Base-by-base conservation (phyloP, 2,888 invertebrate genomes). In the Troglohyphantes excavatus region DNA sequence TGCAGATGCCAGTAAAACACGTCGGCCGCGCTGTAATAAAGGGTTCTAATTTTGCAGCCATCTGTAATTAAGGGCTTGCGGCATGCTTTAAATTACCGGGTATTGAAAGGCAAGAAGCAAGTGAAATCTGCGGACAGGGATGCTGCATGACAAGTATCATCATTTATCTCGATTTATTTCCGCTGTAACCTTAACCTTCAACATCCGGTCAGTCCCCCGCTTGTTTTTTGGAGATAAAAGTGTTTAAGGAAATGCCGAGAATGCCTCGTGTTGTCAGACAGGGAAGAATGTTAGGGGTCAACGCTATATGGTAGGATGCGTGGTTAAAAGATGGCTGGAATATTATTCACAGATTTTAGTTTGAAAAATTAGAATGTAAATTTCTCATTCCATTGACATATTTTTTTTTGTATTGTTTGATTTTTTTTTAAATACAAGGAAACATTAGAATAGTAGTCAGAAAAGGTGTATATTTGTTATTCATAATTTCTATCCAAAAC, bases 111-210 rank as follows among this genome's bases (percentile, higher is more conserved):
- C 53, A 53, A 11, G 39, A n/a, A n/a, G 7, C 39, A 7, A 53
- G 53, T n/a, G 53, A 53, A 53, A 13, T 17, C 17, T 53, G 5
- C n/a, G 33, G n/a, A 39, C 39, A 1, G n/a, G n/a, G 3, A 53
- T 53, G 3, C 53, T 5, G 39, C 5, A 17, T 53, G 53, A 53
- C 7, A 39, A n/a, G 17, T 11, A 46, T 13, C 9, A 53, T 2
- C 11, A 46, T 46, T 46, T 17, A 53, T 53, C n/a, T 13, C 17
- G 13, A 5, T 53, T 53, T 53, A 53, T 53, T 53, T 53, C 53
- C 53, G 53, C 53, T 53, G 13, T 53, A 53, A n/a, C 53, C 53
- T 53, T 53, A 53, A 53, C 53, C 53, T 53, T 53, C 53, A 53
- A n/a, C n/a, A 53, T 53, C 53, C 53, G 53, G 53, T 53, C 53